A percentile compares a stretch with the other conserved stretches of the same genome.
Conservation (phyloP, 2,113 vertebrate species). For the Orcinus orca region DNA sequence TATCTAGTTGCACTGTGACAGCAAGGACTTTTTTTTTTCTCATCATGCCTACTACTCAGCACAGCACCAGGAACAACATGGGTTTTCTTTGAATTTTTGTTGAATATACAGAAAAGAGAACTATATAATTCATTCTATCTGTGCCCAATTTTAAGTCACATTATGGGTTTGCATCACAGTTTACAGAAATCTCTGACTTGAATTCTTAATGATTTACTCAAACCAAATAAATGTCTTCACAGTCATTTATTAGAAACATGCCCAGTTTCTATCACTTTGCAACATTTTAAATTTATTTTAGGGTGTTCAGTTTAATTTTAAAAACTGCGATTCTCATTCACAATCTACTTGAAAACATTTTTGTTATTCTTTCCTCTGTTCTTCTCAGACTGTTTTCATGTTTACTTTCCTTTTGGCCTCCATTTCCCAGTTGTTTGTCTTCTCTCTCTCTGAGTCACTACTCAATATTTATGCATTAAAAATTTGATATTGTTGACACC, state of each 20-base stretch:
- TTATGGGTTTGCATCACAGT: background rate
- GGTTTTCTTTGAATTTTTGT: background rate
- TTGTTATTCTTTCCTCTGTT: background rate
- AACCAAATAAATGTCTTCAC: background rate
- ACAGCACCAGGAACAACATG: background rate
- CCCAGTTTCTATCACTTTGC: background rate
- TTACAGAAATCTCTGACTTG: background rate
- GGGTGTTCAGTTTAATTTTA: background rate
- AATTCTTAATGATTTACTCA: background rate
- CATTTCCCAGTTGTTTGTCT: background rate
- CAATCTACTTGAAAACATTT: background rate
- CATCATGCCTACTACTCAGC: background rate
- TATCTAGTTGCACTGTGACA: background rate
- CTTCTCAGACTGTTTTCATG: background rate
- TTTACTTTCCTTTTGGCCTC: background rate
- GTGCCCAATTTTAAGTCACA: background rate
- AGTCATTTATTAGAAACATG: background rate
- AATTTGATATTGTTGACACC: background rate
- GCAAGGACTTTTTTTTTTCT: background rate
- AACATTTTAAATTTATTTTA: background rate
- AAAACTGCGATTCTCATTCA: background rate
- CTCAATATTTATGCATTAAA: background rate
- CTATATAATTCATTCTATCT: background rate
- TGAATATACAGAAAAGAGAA: background rate
- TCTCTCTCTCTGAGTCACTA: background rate